Conservation (phyloP, 2,888 invertebrate species). For the Drosophila crucigera region DNA sequence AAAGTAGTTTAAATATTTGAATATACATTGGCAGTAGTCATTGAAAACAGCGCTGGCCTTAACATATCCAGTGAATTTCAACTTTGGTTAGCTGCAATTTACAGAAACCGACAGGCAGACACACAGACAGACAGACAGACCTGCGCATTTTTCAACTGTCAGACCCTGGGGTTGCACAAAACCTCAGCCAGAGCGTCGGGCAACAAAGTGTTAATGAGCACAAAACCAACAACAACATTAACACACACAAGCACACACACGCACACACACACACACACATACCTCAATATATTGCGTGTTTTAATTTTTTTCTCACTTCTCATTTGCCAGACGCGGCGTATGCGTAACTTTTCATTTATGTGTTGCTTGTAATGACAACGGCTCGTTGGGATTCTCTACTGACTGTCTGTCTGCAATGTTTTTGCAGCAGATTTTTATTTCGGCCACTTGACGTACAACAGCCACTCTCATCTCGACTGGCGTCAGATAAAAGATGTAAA, state of each 20-base stretch:
- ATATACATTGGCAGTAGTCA: neutral
- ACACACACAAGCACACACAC: slow-evolving; percentile 10
- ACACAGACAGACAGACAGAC: neutral
- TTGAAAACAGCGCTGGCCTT: neutral
- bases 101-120: neutral
- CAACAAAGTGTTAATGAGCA: slow-evolving; percentile 72
- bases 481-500: neutral
- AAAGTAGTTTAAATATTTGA: neutral
- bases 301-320: slow-evolving; percentile 3
- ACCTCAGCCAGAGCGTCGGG: slow-evolving; percentile 34
- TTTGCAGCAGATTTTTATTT: slow-evolving; percentile 67
- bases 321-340: slow-evolving; percentile 53
- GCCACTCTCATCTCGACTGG: slow-evolving; percentile 1
- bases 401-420: neutral
- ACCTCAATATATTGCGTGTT: slow-evolving; percentile 44
- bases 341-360: slow-evolving; percentile 75
- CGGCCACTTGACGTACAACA: slow-evolving; percentile 65
- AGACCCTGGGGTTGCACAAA: slow-evolving; percentile 8
- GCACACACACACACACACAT: slow-evolving; percentile 14
- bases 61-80: neutral
- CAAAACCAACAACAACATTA: slow-evolving; percentile 15
- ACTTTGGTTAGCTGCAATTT: slow-evolving; percentile 17
- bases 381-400: slow-evolving; percentile 20
- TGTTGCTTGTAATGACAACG: slow-evolving; percentile 55
- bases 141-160: slow-evolving; percentile 11